Evolutionary conservation across 1,140 invertebrate genomes (phyloP).

Genomic region (Sycophila sp.): DNA sequence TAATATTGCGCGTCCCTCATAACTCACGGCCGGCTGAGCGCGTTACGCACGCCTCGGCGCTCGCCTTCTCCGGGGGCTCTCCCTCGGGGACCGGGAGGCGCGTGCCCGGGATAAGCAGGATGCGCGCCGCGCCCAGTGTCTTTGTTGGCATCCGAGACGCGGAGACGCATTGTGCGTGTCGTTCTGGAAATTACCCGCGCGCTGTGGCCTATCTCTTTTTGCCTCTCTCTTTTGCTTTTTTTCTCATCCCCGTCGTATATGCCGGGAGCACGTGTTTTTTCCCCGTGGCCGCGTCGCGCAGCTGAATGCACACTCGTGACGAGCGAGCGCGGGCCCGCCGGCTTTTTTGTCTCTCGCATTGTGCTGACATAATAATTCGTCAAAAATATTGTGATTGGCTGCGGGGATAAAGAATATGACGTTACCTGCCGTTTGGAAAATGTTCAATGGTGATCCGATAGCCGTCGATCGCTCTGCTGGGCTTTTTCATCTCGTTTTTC

Average conservation of each 20-base stretch:
- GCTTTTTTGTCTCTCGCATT: constrained; percentile 49
- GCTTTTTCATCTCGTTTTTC: too few species aligned
- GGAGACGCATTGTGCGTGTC: constrained; percentile 54
- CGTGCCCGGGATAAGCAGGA: constrained; percentile 57
- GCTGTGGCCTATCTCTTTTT: constrained; percentile 33
- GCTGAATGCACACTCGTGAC: constrained; percentile 56
- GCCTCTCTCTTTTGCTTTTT: too few species aligned
- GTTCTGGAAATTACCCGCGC: constrained; percentile 50
- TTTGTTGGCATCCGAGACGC: constrained; percentile 51
- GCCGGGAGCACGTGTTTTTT: constrained; percentile 55
- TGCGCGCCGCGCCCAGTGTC: constrained; percentile 52
- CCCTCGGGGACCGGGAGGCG: constrained; percentile 55
- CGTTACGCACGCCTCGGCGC: constrained; percentile 64
- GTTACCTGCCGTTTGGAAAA: constrained; percentile 50
- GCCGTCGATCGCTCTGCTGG: too few species aligned
- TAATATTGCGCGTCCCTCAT: constrained; percentile 67
- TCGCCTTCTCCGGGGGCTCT: constrained; percentile 22
- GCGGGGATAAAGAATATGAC: constrained; percentile 56
- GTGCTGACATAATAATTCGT: constrained; percentile 61
- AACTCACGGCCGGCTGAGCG: constrained; percentile 64
- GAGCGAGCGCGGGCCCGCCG: neutral
- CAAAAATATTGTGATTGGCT: constrained; percentile 68
- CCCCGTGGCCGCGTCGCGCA: constrained; percentile 46
- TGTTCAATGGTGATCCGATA: too few species aligned
- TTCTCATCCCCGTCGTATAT: too few species aligned